Evolutionary conservation across 2,797 vertebrate genomes (phyloP), one percentile per base, ranked within the genome.

Genomic region (Alfaro cultratus): DNA sequence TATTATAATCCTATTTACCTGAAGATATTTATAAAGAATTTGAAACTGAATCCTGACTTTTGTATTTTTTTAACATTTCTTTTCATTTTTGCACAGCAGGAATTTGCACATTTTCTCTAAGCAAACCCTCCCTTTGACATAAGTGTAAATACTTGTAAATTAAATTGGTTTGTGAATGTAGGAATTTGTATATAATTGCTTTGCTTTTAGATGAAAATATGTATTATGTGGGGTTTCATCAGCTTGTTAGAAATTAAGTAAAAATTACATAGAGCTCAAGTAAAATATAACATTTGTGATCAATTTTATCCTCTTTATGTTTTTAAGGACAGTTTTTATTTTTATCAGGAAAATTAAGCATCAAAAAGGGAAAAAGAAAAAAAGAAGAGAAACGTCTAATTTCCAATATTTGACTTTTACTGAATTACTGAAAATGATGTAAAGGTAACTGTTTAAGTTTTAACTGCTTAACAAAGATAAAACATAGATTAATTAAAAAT

Each of bases 1-100:
- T 93, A 93, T 92, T 90, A 94, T 89, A 93, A 88, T 77, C 83
- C 81, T 92, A 94, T 95, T 93, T 94, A 92, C 92, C 88, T 91
- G 89, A 91, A 93, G 87, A 95, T 90, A 94, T 95, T 94, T 95
- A 95, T 96, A 93, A 94, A 95, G 92, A 92, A 93, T 83, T 89
- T 91, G 83, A 88, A 94, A 86, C 81, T 34, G 74, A 86, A 83
- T 74, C 45, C 74, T 73, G 85, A 74, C 53, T 89, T 85, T 87
- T 79, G 79, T 77, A 87, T 13, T 93, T 87, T 87, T 91, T 92
- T n/a, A 76, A 60, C 47, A 12, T 12, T 45, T 2, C 1, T 75
- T 82, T 46, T 46, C 23, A 74, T 55, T 26, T 55, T 62, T 74
- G n/a, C 46, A 23, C 26, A 77, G 16, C 5, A 46, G 11, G 36